Evolutionary conservation across 2,888 invertebrate species (phyloP).

Genomic region (Drosophila rellima): DNA sequence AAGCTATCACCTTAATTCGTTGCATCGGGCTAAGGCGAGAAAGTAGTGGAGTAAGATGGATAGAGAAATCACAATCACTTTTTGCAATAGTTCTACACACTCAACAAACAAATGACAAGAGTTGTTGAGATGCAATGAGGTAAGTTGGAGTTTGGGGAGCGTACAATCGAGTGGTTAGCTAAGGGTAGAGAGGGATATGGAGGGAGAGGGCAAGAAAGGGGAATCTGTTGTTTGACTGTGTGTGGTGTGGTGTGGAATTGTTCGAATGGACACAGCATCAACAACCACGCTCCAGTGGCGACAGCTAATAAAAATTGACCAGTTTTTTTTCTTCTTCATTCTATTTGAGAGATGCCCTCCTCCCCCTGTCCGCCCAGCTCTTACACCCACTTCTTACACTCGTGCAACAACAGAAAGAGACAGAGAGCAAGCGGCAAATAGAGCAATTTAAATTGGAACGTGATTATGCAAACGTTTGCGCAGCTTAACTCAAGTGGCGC

Average conservation of each 20-base stretch:
- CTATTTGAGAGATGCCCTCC: conserved; percentile 52
- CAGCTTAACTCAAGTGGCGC: conserved; percentile 83
- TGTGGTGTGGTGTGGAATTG: not conserved
- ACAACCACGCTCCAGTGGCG: conserved; percentile 48
- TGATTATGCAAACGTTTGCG: conserved; percentile 84
- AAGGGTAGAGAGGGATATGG: not conserved
- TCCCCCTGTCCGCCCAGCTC: not conserved
- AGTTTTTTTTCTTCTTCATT: too few relatives aligned
- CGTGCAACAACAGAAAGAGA: not conserved
- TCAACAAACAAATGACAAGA: conserved; percentile 14
- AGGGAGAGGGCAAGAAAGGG: not conserved
- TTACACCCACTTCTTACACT: not conserved
- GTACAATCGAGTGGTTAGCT: not conserved
- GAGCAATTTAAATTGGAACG: conserved; percentile 82
- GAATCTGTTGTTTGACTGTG: not conserved
- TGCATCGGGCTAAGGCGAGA: conserved; percentile 5
- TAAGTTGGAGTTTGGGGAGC: not conserved
- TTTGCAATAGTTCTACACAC: conserved; percentile 26
- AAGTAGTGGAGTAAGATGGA: conserved; percentile 5
- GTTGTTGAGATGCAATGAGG: not conserved
- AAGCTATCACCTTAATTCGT: conserved; percentile 37
- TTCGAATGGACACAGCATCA: conserved; percentile 37
- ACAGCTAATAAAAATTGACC: conserved; percentile 73
- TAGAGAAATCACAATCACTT: conserved; percentile 56
- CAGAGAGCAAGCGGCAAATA: conserved; percentile 59